Percentiles rank a stretch among this genome's conserved stretches.
Conservation (phyloP, 2,888 invertebrate species). For the Pimpla rufipes region DNA sequence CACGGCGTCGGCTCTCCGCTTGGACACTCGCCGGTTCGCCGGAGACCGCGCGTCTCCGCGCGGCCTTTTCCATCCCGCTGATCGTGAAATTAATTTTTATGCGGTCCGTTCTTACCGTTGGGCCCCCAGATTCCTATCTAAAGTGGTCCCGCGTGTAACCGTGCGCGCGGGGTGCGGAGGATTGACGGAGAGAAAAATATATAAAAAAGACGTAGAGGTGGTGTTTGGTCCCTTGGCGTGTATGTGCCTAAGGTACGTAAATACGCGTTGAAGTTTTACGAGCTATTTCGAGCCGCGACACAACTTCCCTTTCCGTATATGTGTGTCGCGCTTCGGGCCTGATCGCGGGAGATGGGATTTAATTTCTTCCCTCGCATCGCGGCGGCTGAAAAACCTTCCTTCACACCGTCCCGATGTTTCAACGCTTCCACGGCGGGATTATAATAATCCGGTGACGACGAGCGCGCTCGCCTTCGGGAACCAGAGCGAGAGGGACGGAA, state of each 20-base stretch:
- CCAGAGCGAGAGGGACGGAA: slow-evolving; percentile 7
- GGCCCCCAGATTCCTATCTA: slow-evolving; percentile 71
- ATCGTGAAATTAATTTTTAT: slow-evolving; percentile 72
- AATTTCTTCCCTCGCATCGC: slow-evolving; percentile 21
- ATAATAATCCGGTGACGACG: slow-evolving; percentile 58
- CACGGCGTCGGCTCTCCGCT: not conserved
- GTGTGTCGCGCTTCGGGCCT: slow-evolving; percentile 18
- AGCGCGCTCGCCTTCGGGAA: slow-evolving; percentile 1
- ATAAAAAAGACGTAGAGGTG: slow-evolving; percentile 42
- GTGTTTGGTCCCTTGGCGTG: slow-evolving; percentile 27
- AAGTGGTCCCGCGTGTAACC: slow-evolving; percentile 70
- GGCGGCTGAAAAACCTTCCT: slow-evolving; percentile 13
- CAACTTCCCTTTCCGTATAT: slow-evolving; percentile 41
- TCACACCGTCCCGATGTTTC: slow-evolving; percentile 44
- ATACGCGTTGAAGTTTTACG: slow-evolving; percentile 64
- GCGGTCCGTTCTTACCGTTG: slow-evolving; percentile 63
- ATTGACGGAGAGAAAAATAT: slow-evolving; percentile 36
- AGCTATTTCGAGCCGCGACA: slow-evolving; percentile 50
- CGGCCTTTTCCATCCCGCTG: slow-evolving; percentile 47
- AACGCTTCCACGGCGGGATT: slow-evolving; percentile 61
- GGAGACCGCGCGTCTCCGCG: slow-evolving; percentile 30
- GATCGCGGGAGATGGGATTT: slow-evolving; percentile 42
- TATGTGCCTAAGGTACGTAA: slow-evolving; percentile 11
- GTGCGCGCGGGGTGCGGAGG: slow-evolving; percentile 42
- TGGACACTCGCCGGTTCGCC: slow-evolving; percentile 11